phyloP scores from a whole-genome alignment of 2,113 vertebrate species.

The Psittacula cyanocephala region DNA sequence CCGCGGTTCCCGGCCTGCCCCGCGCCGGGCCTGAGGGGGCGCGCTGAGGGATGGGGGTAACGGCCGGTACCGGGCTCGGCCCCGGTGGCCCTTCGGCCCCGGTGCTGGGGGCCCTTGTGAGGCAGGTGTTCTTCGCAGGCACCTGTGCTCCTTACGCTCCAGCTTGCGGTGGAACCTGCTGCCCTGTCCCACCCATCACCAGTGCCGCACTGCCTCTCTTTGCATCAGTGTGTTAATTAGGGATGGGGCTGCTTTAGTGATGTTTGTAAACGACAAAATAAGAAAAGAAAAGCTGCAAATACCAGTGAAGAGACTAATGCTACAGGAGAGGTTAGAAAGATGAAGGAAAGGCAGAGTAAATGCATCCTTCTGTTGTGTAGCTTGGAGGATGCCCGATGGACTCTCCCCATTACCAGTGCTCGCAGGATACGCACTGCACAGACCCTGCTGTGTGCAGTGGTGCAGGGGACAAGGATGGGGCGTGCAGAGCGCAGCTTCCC shows the following conservation, averaged over 20 bases:
- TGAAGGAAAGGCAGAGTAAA: background rate
- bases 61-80: accelerated
- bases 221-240: accelerated
- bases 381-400: accelerated
- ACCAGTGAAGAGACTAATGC: accelerated
- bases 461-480: background rate
- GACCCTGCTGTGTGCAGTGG: background rate
- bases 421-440: accelerated
- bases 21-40: background rate
- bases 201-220: background rate
- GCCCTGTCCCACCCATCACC: background rate
- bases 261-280: background rate
- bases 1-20: slow-evolving; percentile 2
- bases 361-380: accelerated
- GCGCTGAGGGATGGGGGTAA: too few species aligned
- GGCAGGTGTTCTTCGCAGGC: accelerated
- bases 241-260: accelerated
- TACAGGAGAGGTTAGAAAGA: too few species aligned
- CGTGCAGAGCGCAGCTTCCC: background rate
- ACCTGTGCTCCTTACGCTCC: background rate
- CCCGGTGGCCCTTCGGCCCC: too few species aligned
- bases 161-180: background rate
- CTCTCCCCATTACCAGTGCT: accelerated
- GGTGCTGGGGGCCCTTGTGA: accelerated
- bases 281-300: background rate